Percentiles rank a stretch among this genome's conserved stretches.
These are phyloP conservation scores for Anoura caudifer DNA, from an alignment of 2,113 vertebrate genomes.

Conservation along the genomic window DNA sequence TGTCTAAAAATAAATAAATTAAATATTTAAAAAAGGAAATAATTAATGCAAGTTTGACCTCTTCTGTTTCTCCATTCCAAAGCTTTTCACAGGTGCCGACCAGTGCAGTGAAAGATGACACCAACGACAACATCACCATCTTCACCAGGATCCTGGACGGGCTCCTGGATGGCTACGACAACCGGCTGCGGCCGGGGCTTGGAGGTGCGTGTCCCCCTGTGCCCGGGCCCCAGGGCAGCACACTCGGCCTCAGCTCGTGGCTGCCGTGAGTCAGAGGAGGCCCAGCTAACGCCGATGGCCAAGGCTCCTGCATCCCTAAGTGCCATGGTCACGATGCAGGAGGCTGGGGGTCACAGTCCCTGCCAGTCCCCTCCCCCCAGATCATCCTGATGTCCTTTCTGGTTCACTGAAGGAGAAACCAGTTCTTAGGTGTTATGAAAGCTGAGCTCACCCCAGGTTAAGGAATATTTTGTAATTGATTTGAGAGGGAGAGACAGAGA, in stretches of 20 bases:
- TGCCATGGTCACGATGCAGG: neutral
- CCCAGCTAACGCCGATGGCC: neutral
- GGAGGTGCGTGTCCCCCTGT: slow-evolving; percentile 82
- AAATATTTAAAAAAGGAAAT: neutral
- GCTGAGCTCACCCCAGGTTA: neutral
- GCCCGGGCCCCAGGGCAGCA: neutral
- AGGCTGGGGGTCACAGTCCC: neutral
- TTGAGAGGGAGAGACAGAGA: too few relatives aligned
- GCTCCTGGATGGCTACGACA: slow-evolving; percentile 96
- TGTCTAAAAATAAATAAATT: too few relatives aligned
- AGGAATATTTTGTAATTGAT: neutral
- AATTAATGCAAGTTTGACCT: neutral
- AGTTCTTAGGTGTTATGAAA: neutral
- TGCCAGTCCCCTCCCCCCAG: neutral
- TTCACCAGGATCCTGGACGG: slow-evolving; percentile 97
- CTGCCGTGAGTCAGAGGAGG: neutral
- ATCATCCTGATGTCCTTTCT: too few relatives aligned
- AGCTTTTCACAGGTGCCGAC: slow-evolving; percentile 92
- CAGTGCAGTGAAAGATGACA: slow-evolving; percentile 86
- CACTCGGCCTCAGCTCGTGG: accelerated
- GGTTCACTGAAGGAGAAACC: neutral
- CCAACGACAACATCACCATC: slow-evolving; percentile 96
- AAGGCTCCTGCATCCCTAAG: neutral
- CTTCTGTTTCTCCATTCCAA: slow-evolving; percentile 44
- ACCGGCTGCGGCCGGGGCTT: slow-evolving; percentile 93